Evolutionary conservation across 2,888 invertebrate species (phyloP).

Genomic region (Megamerina dolium): DNA sequence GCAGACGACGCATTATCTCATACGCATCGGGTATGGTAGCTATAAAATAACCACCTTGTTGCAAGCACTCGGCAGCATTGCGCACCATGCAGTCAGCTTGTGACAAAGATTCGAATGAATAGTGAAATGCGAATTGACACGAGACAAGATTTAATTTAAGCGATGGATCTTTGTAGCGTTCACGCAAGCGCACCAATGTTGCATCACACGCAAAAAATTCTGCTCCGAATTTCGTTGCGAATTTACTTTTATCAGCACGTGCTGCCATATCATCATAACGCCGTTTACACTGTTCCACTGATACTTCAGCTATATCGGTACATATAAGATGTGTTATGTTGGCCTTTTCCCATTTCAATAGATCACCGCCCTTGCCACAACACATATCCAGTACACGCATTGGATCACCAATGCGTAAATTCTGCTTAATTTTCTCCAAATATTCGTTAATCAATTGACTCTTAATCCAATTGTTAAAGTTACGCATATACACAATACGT

Average conservation of each 20-base stretch:
- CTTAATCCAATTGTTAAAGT: constrained; percentile 99
- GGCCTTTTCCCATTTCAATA: constrained; percentile 91
- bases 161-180: constrained; percentile 71
- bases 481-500: constrained; percentile 87
- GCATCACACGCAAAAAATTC: constrained; percentile 92
- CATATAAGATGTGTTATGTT: constrained; percentile 77
- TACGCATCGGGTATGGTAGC: constrained; percentile 94
- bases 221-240: constrained; percentile 62
- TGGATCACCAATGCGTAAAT: constrained; percentile 60
- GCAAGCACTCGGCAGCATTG: constrained; percentile 86
- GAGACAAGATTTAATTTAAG: constrained; percentile 83
- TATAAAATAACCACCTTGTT: constrained; percentile 89
- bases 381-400: constrained; percentile 85
- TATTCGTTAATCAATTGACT: constrained; percentile 87
- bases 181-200: constrained; percentile 72
- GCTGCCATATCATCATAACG: constrained; percentile 69
- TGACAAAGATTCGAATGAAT: constrained; percentile 81
- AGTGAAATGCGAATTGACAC: constrained; percentile 98
- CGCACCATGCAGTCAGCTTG: constrained; percentile 89
- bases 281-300: constrained; percentile 81
- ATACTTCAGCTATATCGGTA: constrained; percentile 89
- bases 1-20: constrained; percentile 75
- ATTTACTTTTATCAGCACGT: constrained; percentile 34
- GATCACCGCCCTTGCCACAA: constrained; percentile 97
- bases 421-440: constrained; percentile 59